Conservation (phyloP, 2,888 invertebrate species). For the Blastobasis lacticolella region DNA sequence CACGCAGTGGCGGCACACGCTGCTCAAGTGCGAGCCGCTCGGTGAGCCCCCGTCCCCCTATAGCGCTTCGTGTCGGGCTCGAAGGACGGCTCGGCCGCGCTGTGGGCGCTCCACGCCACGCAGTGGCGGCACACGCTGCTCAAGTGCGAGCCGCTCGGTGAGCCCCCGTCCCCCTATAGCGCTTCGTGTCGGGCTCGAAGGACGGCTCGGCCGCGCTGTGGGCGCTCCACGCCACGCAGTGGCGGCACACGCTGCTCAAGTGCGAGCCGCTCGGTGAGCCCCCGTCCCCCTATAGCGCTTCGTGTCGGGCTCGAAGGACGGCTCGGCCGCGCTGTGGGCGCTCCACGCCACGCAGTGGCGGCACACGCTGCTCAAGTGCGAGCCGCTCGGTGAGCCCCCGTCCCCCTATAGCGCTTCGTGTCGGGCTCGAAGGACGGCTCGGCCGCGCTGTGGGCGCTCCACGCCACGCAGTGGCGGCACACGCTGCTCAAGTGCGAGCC, state of each 20-base stretch:
- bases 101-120: slow-evolving; percentile 93
- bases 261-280: slow-evolving; percentile 15
- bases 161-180: slow-evolving; percentile 17
- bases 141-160: slow-evolving; percentile 35
- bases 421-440: slow-evolving; percentile 88
- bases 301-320: slow-evolving; percentile 89
- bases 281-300: slow-evolving; percentile 72
- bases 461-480: slow-evolving; percentile 92
- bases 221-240: slow-evolving; percentile 92
- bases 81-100: slow-evolving; percentile 83
- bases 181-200: slow-evolving; percentile 95
- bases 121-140: slow-evolving; percentile 89
- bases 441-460: slow-evolving; percentile 93
- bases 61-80: slow-evolving; percentile 91
- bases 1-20: slow-evolving; percentile 89
- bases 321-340: slow-evolving; percentile 91
- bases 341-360: slow-evolving; percentile 94
- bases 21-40: slow-evolving; percentile 66
- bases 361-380: slow-evolving; percentile 78
- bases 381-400: neutral
- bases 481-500: slow-evolving; percentile 74
- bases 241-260: slow-evolving; percentile 85
- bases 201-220: slow-evolving; percentile 87
- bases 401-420: slow-evolving; percentile 77
- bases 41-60: neutral